Base-by-base conservation (phyloP, 2,888 invertebrate genomes). In the Andrena chrysosceles region DNA sequence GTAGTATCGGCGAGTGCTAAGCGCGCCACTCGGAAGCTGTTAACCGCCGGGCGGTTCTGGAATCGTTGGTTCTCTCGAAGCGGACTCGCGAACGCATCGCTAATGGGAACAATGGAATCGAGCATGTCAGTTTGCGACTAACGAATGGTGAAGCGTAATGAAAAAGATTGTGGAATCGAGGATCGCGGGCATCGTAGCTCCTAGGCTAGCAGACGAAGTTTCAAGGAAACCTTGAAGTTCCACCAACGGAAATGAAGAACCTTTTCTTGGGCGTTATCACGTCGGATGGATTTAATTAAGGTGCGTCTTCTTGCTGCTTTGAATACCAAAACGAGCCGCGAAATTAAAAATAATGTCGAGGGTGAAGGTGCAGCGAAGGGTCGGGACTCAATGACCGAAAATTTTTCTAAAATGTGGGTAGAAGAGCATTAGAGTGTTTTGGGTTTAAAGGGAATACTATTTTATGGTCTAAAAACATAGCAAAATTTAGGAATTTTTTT, bases 61-160 rank as follows among this genome's bases (percentile, higher is more conserved):
- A 70, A 72, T 67, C 73, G 83, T 79, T 79, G 84, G 79, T 83
- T 79, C 79, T 76, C 76, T 79, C 79, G 76, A 26, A 66, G 74
- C 66, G 66, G 74, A 71, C 81, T 77, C 77, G 63, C 63, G 64
- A 66, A 72, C 73, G 79, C 72, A 83, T 83, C 83, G 49, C 60
- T 84, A 79, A 78, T 72, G 62, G 66, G 83, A 69, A 76, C 84
- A 83, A 76, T 83, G 66, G 75, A 76, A 83, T 76, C 67, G 62
- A 76, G 76, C 49, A 75, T 68, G 69, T 60, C 60, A 69, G 80
- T 79, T 73, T 64, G 54, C 31, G 13, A 29, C 49, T 63, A 71
- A 66, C 68, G 72, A 75, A 75, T 71, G 69, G 67, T 29, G 42
- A 73, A 81, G 69, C 69, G 56, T 26, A 48, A 69, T 35, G 69